Evolutionary conservation across 2,113 vertebrate genomes (phyloP), one percentile per base, ranked within the genome.

Genomic region (Dendropsophus ebraccatus): DNA sequence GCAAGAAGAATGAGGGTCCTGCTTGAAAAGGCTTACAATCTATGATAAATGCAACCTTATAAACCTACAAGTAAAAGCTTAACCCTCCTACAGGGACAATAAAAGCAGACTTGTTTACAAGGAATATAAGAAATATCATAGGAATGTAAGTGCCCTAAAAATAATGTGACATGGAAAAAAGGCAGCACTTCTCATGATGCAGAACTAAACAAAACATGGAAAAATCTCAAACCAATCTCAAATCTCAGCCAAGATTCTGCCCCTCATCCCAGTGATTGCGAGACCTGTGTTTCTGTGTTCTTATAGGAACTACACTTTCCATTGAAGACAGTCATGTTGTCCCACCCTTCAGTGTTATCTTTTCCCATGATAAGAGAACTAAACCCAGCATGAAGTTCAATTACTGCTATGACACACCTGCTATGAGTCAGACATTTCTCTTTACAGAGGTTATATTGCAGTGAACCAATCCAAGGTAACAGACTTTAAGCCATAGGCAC

Each of bases 211-310:
- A 81, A 41, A 37, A 62, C 58, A 65, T 81, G 78, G 56, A 41
- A 81, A 81, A 81, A 60, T 47, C 23, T 80, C 54, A 81, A 11
- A 25, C n/a, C n/a, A n/a, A n/a, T n/a, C n/a, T n/a, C n/a, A n/a
- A n/a, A n/a, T n/a, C 21, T 45, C 58, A 45, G 56, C 78, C 78
- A 81, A 81, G 35, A 19, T 28, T 37, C 37, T 45, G 78, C 52
- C 28, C 78, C 56, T 47, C 28, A 41, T 80, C 37, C n/a, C 35
- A 17, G 54, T 80, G 32, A 70, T 8, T 70, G 32, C 19, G 11
- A 70, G 32, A 32, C 67, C n/a, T n/a, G n/a, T n/a, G n/a, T 9
- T 70, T 70, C 11, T 17, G 65, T 23, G 8, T 37, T 62, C 28
- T 37, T 28, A 14, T 52, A 77, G 28, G 2, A 54, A 52, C 11